phyloP scores from a whole-genome alignment of 2,888 invertebrate genomes.

The Hyposoter didymator region DNA sequence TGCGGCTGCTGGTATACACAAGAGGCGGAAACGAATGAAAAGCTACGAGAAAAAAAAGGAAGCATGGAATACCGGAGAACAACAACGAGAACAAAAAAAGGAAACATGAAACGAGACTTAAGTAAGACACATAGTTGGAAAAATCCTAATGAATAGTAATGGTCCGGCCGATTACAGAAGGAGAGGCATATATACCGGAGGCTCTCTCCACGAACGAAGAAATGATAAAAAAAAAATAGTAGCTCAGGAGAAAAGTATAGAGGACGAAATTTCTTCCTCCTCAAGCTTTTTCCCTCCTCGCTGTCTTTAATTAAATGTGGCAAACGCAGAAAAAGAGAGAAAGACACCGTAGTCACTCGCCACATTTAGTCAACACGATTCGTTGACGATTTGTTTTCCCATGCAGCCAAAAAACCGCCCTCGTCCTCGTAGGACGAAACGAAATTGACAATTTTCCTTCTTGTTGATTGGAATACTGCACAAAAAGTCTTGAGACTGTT shows the following conservation, averaged over 20 bases:
- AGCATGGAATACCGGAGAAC: slow-evolving; percentile 60
- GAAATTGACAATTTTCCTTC: neutral
- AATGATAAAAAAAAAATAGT: slow-evolving; percentile 37
- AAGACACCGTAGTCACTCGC: neutral
- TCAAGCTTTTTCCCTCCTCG: slow-evolving; percentile 11
- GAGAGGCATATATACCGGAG: slow-evolving; percentile 29
- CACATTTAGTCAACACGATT: slow-evolving; percentile 25
- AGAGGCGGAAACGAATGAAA: slow-evolving; percentile 56
- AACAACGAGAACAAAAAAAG: slow-evolving; percentile 55
- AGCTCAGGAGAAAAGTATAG: slow-evolving; percentile 31
- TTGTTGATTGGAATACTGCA: neutral
- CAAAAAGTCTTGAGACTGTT: neutral
- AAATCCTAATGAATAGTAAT: slow-evolving; percentile 82
- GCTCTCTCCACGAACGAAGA: slow-evolving; percentile 47
- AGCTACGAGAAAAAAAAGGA: slow-evolving; percentile 68
- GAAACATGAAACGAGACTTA: slow-evolving; percentile 70
- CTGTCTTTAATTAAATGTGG: slow-evolving; percentile 28
- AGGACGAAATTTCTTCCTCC: slow-evolving; percentile 21
- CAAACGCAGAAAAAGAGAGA: neutral
- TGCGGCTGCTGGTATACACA: slow-evolving; percentile 57
- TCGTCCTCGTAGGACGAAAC: neutral
- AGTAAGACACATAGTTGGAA: slow-evolving; percentile 80
- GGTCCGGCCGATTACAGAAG: slow-evolving; percentile 68
- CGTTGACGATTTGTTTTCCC: neutral
- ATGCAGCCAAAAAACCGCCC: neutral